Evolutionary conservation across 2,113 vertebrate species (phyloP), one percentile per base, ranked within the genome.

Genomic region (Corythoichthys intestinalis): DNA sequence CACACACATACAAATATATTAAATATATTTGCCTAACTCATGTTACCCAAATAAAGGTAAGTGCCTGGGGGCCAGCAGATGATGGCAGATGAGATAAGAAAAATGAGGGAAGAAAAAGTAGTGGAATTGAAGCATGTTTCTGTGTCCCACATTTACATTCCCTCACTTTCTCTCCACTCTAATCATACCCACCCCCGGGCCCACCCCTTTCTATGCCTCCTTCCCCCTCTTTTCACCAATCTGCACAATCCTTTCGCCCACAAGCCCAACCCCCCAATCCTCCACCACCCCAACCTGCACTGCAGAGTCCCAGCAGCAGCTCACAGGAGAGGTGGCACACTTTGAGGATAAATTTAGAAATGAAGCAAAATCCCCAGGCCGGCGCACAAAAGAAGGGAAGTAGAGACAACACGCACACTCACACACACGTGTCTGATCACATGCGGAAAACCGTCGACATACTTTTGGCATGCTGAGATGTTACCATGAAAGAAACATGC

Each of bases 251-350:
- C 77, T 38, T 66, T 68, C 64, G 48, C 72, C 71, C 56, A 48
- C 73, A 38, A 6, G 35, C 60, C 65, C 59, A 37, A 60, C 66
- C 57, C 62, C 49, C 65, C 59, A 67, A 56, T 59, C 50, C 63
- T 70, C 68, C 59, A 50, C 72, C 49, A 7, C 37, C 57, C 63
- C 65, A 65, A 67, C 71, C 67, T 62, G 71, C 74, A 78, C 75
- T 68, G 67, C 66, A 84, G 92, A 88, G 93, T 95, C 93, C 88
- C 85, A 93, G 91, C 88, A 92, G 92, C 91, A 91, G 94, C 94
- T 94, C 93, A 91, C 94, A 93, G 76, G 94, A 97, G 94, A 95
- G 94, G 93, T 95, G 95, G 92, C 94, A 96, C 77, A 93, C 93
- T 96, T 96, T 93, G 87, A 89, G 84, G 91, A 91, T 65, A 79